These are phyloP conservation scores for Gallinago paraguaiae DNA, from an alignment of 2,113 vertebrate genomes.

Conservation along the genomic window DNA sequence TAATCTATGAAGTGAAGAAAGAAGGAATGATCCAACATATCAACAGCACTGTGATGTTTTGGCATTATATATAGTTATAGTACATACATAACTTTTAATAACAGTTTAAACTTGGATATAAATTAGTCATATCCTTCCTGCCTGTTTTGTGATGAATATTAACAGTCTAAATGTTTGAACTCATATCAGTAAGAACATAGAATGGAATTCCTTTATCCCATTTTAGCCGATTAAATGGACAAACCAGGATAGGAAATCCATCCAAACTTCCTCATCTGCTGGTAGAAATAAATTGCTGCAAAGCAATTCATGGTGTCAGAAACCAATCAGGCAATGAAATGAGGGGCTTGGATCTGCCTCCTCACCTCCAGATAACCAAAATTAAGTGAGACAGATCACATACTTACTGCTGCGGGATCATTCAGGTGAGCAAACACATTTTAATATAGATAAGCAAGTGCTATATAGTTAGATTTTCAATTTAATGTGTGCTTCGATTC, in stretches of 20 bases:
- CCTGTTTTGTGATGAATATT: not conserved
- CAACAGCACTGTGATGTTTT: not conserved
- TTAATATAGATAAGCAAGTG: not conserved
- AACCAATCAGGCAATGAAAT: not conserved
- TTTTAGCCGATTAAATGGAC: not conserved
- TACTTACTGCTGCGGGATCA: not conserved
- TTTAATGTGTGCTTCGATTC: not conserved
- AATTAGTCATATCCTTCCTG: not conserved
- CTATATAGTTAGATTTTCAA: not conserved
- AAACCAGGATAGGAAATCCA: not conserved
- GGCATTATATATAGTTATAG: not conserved
- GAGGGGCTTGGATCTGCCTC: not conserved
- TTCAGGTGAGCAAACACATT: not conserved
- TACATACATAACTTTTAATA: not conserved
- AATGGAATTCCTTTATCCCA: not conserved
- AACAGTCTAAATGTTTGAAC: not conserved
- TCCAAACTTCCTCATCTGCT: not conserved
- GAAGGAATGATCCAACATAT: not conserved
- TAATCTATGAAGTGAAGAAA: not conserved
- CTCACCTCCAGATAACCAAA: not conserved
- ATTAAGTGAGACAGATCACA: not conserved
- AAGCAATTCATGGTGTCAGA: not conserved
- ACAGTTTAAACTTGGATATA: not conserved
- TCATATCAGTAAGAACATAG: not conserved
- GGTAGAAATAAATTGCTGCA: not conserved